phyloP scores from a whole-genome alignment of 2,797 vertebrate species.

The Tapirus indicus region DNA sequence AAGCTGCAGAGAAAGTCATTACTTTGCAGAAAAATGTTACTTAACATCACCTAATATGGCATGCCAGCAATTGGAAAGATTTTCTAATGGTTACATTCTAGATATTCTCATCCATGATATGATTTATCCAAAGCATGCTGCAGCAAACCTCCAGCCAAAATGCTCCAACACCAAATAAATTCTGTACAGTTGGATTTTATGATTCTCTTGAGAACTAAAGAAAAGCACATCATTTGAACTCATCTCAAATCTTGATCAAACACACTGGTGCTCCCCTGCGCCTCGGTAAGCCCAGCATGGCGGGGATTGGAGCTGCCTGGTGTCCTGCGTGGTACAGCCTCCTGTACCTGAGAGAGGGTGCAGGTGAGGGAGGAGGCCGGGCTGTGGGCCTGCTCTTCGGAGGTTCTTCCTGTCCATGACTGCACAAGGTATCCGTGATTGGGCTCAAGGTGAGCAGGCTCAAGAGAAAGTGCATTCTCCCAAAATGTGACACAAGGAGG shows the following conservation, averaged over 20 bases:
- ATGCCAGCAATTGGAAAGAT: neutral
- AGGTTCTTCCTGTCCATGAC: too few species aligned
- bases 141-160: neutral
- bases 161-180: neutral
- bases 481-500: rapidly evolving
- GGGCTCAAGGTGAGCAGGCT: neutral
- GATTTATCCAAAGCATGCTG: neutral
- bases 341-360: rapidly evolving
- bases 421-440: neutral
- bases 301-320: rapidly evolving
- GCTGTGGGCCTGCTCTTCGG: neutral
- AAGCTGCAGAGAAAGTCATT: slow-evolving; percentile 16
- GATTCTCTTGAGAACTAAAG: neutral
- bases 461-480: neutral
- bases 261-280: rapidly evolving
- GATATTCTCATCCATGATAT: neutral
- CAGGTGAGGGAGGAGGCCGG: rapidly evolving
- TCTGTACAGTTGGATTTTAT: neutral
- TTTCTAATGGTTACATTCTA: neutral
- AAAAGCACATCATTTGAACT: neutral
- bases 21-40: neutral
- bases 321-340: rapidly evolving
- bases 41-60: neutral
- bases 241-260: neutral
- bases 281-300: neutral